Conservation (phyloP, 1,140 invertebrate genomes). For the Camponotus pennsylvanicus region DNA sequence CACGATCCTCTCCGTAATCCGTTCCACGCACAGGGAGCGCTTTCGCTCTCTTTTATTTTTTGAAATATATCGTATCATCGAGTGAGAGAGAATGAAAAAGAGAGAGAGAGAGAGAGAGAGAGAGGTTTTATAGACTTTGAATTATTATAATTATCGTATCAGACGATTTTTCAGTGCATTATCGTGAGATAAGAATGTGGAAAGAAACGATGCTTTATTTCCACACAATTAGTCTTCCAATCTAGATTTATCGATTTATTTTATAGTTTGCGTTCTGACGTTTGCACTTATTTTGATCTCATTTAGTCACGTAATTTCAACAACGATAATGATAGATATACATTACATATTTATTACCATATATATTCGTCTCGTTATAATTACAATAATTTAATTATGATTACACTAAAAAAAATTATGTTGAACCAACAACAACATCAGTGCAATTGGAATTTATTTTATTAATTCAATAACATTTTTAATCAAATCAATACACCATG, state of each 20-base stretch:
- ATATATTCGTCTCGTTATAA: not conserved
- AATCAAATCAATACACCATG: too few species aligned
- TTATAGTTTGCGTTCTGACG: not conserved
- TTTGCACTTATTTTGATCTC: constrained; percentile 42
- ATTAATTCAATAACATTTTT: too few species aligned
- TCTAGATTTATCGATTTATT: constrained; percentile 3
- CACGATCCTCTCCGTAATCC: constrained; percentile 47
- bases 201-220: not conserved
- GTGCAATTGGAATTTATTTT: too few species aligned
- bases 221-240: constrained; percentile 49
- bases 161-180: constrained; percentile 20
- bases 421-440: too few species aligned
- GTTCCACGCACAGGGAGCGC: constrained; percentile 37
- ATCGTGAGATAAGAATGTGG: not conserved
- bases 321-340: not conserved
- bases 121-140: not conserved
- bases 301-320: not conserved
- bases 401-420: too few species aligned
- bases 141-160: constrained; percentile 40
- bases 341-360: not conserved
- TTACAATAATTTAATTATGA: not conserved
- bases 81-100: not conserved
- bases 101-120: not conserved
- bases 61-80: not conserved
- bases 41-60: constrained; percentile 48